Percentiles rank a stretch among this genome's conserved stretches.
Conservation (phyloP, 2,797 vertebrate genomes). For the Rhinogobio ventralis region DNA sequence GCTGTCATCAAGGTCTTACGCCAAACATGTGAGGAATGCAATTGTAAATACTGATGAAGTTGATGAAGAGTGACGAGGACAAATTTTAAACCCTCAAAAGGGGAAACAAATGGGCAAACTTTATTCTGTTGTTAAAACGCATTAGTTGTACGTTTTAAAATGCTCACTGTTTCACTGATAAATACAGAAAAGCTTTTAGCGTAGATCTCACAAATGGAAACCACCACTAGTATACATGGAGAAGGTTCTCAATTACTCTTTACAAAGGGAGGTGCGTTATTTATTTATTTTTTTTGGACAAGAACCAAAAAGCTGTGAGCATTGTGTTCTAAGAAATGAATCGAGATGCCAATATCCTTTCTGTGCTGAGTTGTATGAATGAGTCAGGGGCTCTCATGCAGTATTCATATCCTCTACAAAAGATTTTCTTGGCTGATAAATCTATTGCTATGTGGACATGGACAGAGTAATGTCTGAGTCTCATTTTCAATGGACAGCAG, state of each 20-base stretch:
- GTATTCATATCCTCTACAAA: constrained; percentile 71
- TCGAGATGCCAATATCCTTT: constrained; percentile 59
- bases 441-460: constrained; percentile 61
- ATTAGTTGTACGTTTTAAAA: constrained; percentile 42
- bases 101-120: constrained; percentile 26
- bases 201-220: constrained; percentile 43
- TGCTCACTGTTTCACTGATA: constrained; percentile 22
- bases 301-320: constrained; percentile 52
- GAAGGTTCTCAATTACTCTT: constrained; percentile 45
- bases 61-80: constrained; percentile 27
- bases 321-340: constrained; percentile 59
- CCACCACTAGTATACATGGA: constrained; percentile 17
- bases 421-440: constrained; percentile 70
- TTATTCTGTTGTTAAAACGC: constrained; percentile 45
- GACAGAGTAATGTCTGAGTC: constrained; percentile 61
- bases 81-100: constrained; percentile 30
- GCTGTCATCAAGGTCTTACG: constrained; percentile 18
- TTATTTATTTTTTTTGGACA: constrained; percentile 27
- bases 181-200: constrained; percentile 52
- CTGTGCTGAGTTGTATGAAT: constrained; percentile 63
- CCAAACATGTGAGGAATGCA: constrained; percentile 29
- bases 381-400: constrained; percentile 60
- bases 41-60: constrained; percentile 12
- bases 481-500: constrained; percentile 73
- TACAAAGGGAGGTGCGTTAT: constrained; percentile 37